Evolutionary conservation across 1,140 invertebrate genomes (phyloP), one percentile per base, ranked within the genome.

Genomic region (Ctenoplectra terminalis): DNA sequence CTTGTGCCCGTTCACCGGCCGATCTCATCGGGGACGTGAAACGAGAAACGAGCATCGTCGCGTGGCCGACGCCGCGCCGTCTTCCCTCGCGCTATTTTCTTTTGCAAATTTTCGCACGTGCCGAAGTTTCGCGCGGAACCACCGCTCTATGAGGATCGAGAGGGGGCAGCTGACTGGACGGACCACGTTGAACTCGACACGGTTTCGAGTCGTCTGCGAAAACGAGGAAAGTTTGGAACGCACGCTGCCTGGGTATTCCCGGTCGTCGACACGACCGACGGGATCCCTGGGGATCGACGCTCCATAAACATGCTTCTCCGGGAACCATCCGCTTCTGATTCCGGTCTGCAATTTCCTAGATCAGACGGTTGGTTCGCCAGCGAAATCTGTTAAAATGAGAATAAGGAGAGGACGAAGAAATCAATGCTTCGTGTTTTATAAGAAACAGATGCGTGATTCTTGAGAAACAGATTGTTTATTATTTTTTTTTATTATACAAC

Each of bases 181-280:
- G 73, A 66, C 20, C 61, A 56, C 77, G 50, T 48, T 48, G 50
- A 48, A 79, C 58, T 76, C 83, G 71, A 81, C 73, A 82, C 46
- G 77, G 52, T 71, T 77, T 37, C n/a, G 29, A 84, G 72, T 70
- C 56, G 43, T 81, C 69, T 73, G 69, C 60, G 48, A 46, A 34
- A 54, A 66, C 66, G 70, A 56, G 31, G 63, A 71, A 85, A 75
- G 77, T 80, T 80, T 56, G 46, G 46, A 43, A 54, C 48, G 77
- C 52, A 77, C 40, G 75, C 74, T 70, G 46, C 29, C 58, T 40
- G 58, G 70, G 69, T 73, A 80, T 63, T 73, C 70, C 77, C 77
- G 77, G 77, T 80, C 77, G 77, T 80, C 77, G 77, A 80, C 77
- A 80, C 77, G 56, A 26, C 29, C 76, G 46, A 31, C 56, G 69